Conservation (phyloP, 2,797 vertebrate genomes). For the Podargus strigoides region DNA sequence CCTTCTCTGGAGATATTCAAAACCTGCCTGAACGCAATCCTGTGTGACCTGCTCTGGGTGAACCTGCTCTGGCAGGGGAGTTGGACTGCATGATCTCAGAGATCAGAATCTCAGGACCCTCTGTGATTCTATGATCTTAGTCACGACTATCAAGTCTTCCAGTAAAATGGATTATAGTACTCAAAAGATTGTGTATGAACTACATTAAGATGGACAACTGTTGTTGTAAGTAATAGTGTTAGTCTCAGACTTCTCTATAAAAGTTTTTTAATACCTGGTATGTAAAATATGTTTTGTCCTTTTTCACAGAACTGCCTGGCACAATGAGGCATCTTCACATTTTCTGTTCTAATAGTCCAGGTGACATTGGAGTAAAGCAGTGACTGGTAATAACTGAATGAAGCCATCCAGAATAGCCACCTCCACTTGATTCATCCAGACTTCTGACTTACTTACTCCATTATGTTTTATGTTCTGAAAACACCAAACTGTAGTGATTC, state of each 20-base stretch:
- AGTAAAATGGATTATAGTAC: background rate
- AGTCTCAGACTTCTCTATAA: background rate
- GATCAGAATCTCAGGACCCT: no score
- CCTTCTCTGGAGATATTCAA: no score
- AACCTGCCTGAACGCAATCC: no score
- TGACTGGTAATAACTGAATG: background rate
- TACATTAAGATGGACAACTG: background rate
- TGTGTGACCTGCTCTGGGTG: no score
- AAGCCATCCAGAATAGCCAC: background rate
- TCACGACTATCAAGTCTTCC: background rate
- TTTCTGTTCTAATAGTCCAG: background rate
- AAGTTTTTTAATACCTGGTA: background rate
- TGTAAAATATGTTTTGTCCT: background rate
- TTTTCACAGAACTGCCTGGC: background rate
- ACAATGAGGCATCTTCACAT: background rate
- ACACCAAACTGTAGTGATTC: background rate
- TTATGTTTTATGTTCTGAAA: background rate
- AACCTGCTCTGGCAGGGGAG: no score
- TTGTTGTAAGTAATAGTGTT: background rate
- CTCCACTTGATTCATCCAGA: background rate
- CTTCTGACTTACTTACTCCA: background rate
- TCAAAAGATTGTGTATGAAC: background rate
- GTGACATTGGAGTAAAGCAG: background rate
- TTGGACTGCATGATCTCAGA: no score
- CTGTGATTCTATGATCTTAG: no score